Evolutionary conservation across 2,113 vertebrate species (phyloP), one percentile per base, ranked within the genome.

Genomic region (Asarcornis scutulata): DNA sequence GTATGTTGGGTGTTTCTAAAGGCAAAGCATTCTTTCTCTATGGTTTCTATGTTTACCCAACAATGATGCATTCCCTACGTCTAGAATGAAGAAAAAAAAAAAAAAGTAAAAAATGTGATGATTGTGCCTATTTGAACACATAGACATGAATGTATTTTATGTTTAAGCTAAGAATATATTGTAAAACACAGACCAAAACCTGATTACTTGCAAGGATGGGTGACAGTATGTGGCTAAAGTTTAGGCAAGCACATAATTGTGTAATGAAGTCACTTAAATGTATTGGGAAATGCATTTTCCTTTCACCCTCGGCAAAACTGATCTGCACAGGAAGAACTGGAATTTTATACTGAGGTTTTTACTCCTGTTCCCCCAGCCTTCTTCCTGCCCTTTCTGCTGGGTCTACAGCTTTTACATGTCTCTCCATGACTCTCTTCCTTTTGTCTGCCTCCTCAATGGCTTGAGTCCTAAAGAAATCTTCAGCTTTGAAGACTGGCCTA

Each of bases 391-490:
- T 96, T 94, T 96, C 83, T 94, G 69, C 90, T 84, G 68, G 93
- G 73, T 89, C 92, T 94, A 83, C 83, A 96, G 92, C 88, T 94
- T 95, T 96, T 96, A 95, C 94, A 32, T 50, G 85, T 90, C 93
- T 95, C 95, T 94, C 73, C 76, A 32, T 75, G 92, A 94, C 95
- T 96, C 88, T 94, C 80, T 92, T 91, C 93, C 95, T 91, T 97
- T 97, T 97, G 95, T 95, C 94, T 97, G 95, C 89, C 72, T 95
- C 90, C 93, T 96, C 94, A 96, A 94, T 93, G 94, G 89, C 85
- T 95, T 89, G 91, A 97, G 89, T 95, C 96, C 89, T 95, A 96
- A 96, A 97, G 94, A 97, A 97, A 96, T 75, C 75, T 93, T 94
- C 83, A 50, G 92, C 93, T 96, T 96, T 96, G 95, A 97, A 96